Base-by-base conservation (phyloP, 2,797 vertebrate species). In the Caiman crocodilus region DNA sequence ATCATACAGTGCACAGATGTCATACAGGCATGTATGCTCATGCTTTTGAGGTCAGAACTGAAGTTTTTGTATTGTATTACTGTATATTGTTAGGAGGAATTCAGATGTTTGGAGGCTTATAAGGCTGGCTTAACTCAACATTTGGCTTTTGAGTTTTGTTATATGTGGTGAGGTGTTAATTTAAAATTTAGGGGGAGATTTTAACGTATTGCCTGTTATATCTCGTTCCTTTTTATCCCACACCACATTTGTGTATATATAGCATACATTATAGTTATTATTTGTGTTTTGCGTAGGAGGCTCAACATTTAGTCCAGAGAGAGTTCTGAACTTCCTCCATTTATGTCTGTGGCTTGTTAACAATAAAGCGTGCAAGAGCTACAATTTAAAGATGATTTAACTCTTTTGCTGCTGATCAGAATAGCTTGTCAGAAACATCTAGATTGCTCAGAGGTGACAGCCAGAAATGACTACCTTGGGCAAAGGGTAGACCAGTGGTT, bases 111-210 rank as follows among this genome's bases (percentile, higher is more conserved):
- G 42, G 42, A 50, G 42, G 42, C 42, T 50, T 10, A 50, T 50
- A 77, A 85, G 89, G 60, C 82, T 90, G 26, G 77, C 26, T 76
- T 85, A 88, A 67, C 89, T 85, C 63, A 59, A 15, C 81, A 77
- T 73, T 84, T 94, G 28, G 35, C 92, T 95, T 91, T 93, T 90
- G 94, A 96, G 60, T 11, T 85, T 95, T 96, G 90, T 84, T 90
- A 89, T 67, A 1, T 65, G 73, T 94, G 90, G 87, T 96, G 85
- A 77, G 77, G 61, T 96, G 92, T 71, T 77, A 42, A 85, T 67
- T 71, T 56, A 0, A 0, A 82, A 88, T 94, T 94, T 84, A 81
- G 69, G 82, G 30, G 85, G 69, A 90, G 82, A 90, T 94, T 96
- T 92, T 94, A 76, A 50, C 42, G 13, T 67, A 21, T 32, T 67